Percentiles rank a stretch among this genome's conserved stretches.
Conservation (phyloP, 2,113 vertebrate genomes). For the Pteruthius melanotis region DNA sequence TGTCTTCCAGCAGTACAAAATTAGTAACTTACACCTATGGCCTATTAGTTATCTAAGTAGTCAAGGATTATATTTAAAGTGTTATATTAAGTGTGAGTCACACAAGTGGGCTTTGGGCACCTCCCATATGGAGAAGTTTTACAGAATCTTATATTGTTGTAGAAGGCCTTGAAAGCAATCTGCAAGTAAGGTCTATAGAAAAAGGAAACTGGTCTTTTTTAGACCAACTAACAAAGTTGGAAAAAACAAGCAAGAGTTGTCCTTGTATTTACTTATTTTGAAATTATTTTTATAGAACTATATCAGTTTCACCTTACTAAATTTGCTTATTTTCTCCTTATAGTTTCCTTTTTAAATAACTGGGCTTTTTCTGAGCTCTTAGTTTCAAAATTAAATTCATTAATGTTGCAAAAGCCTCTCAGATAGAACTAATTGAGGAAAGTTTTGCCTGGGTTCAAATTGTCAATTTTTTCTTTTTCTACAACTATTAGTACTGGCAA, state of each 20-base stretch:
- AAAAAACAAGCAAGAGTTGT: not conserved
- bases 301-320: not conserved
- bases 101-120: fast-evolving
- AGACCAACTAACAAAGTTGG: not conserved
- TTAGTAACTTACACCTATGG: not conserved
- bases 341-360: not conserved
- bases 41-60: not conserved
- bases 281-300: not conserved
- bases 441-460: not conserved
- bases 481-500: not conserved
- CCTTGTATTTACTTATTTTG: not conserved
- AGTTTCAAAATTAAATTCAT: not conserved
- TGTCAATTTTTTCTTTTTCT: not conserved
- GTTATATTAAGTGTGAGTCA: not conserved
- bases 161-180: not conserved
- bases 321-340: not conserved
- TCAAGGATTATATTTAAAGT: not conserved
- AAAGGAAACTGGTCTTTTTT: not conserved
- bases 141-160: not conserved
- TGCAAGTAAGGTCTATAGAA: not conserved
- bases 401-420: not conserved
- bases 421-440: not conserved
- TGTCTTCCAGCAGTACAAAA: not conserved
- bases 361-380: not conserved
- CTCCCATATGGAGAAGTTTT: not conserved